Conservation (phyloP, 2,113 vertebrate genomes). For the Anarrhichthys ocellatus region DNA sequence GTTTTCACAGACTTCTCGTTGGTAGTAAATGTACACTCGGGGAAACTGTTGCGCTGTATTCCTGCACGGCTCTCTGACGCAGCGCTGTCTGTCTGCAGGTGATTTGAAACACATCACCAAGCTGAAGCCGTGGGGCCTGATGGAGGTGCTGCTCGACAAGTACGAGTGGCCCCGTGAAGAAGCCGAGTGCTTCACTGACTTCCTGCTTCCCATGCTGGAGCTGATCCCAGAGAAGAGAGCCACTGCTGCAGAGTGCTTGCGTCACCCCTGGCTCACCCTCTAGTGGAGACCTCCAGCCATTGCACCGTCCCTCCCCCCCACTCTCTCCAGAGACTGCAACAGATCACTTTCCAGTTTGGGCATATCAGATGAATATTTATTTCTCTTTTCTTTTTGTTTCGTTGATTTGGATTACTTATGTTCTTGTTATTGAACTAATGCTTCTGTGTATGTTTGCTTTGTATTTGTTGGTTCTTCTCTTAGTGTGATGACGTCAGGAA, state of each 20-base stretch:
- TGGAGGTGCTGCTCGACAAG: conserved; percentile 96
- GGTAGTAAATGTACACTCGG: neutral
- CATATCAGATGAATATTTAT: conserved; percentile 82
- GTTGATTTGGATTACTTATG: conserved; percentile 59
- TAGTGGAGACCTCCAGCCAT: conserved; percentile 78
- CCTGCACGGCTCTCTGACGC: neutral
- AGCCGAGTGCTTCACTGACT: conserved; percentile 93
- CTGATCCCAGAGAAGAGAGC: conserved; percentile 95
- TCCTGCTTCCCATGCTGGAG: conserved; percentile 97
- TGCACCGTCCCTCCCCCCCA: conserved; percentile 38
- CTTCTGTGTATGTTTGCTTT: conserved; percentile 73
- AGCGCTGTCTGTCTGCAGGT: conserved; percentile 77
- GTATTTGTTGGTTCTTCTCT: conserved; percentile 62
- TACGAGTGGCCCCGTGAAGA: conserved; percentile 95
- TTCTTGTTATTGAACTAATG: conserved; percentile 70
- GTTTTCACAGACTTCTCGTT: neutral
- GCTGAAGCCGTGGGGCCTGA: conserved; percentile 97
- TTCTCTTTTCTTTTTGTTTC: conserved; percentile 67
- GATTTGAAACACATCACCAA: conserved; percentile 99
- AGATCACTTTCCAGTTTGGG: conserved; percentile 85
- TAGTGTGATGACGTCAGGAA: conserved; percentile 54
- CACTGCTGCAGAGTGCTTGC: conserved; percentile 93
- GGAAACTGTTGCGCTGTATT: neutral
- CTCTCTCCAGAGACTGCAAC: conserved; percentile 82
- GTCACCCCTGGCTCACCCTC: conserved; percentile 92